Evolutionary conservation across 2,113 vertebrate genomes (phyloP).

Genomic region (Planiliza haematocheilus): DNA sequence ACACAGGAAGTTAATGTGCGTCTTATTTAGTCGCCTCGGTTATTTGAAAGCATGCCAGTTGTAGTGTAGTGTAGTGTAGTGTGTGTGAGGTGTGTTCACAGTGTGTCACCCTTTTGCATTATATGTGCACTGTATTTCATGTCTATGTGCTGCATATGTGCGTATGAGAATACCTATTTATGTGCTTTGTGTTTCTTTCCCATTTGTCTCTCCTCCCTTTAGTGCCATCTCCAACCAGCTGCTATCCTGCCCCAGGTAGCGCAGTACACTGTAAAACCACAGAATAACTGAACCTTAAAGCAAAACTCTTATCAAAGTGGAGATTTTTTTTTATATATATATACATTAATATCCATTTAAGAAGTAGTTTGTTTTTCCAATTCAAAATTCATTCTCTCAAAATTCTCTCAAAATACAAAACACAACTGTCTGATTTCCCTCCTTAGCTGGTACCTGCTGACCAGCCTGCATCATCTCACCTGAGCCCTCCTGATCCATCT

Average conservation of each 20-base stretch:
- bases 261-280: conserved; percentile 22
- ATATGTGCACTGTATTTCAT: background rate
- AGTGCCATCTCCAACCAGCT: conserved; percentile 76
- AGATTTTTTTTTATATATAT: too few relatives aligned
- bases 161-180: conserved; percentile 39
- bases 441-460: conserved; percentile 79
- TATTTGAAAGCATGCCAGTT: conserved; percentile 2
- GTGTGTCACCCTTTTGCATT: background rate
- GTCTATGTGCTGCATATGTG: conserved; percentile 21
- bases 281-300: conserved; percentile 1
- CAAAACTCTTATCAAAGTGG: conserved; percentile 9
- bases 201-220: conserved; percentile 72
- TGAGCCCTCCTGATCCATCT: conserved; percentile 72
- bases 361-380: conserved; percentile 8
- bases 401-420: conserved; percentile 20
- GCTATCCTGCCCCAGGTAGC: conserved; percentile 78
- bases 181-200: conserved; percentile 62
- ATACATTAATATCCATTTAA: conserved; percentile 1
- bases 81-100: conserved; percentile 8
- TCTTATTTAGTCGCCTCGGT: background rate
- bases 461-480: conserved; percentile 82
- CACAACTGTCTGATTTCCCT: conserved; percentile 40
- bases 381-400: conserved; percentile 9
- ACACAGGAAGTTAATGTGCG: too few relatives aligned
- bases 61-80: too few relatives aligned